Evolutionary conservation across 2,888 invertebrate genomes (phyloP).

Genomic region (Theretra japonica): DNA sequence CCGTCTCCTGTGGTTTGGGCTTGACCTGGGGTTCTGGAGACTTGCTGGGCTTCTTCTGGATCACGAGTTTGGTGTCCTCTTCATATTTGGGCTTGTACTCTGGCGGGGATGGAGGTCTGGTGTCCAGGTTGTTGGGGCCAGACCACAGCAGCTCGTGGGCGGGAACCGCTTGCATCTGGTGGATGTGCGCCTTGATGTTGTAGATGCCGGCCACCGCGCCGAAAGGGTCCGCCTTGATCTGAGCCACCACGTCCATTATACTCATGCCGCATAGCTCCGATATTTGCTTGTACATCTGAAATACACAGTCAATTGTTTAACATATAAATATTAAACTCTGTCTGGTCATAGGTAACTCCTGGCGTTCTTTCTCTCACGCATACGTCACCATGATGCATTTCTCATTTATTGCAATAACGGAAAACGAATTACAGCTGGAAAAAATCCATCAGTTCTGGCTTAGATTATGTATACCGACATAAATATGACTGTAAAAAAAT

Average conservation of each 20-base stretch:
- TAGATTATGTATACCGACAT: too few relatives aligned
- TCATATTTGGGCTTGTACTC: slow-evolving; percentile 53
- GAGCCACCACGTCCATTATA: slow-evolving; percentile 72
- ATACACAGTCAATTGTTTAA: neutral
- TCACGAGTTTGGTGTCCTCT: neutral
- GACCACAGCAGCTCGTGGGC: slow-evolving; percentile 69
- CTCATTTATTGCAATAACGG: too few relatives aligned
- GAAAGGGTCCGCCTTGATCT: slow-evolving; percentile 82
- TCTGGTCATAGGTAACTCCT: too few relatives aligned
- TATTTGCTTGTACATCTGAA: slow-evolving; percentile 78
- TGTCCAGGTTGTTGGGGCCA: slow-evolving; percentile 51
- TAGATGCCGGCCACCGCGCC: slow-evolving; percentile 86
- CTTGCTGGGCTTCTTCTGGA: neutral
- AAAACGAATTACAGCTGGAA: too few relatives aligned
- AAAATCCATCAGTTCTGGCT: too few relatives aligned
- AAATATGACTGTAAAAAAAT: too few relatives aligned
- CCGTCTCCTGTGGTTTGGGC: slow-evolving; percentile 18
- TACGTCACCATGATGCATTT: too few relatives aligned
- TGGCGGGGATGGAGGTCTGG: slow-evolving; percentile 61
- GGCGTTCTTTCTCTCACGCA: too few relatives aligned
- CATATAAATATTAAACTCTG: too few relatives aligned
- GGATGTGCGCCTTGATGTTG: slow-evolving; percentile 82
- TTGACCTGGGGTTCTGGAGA: neutral
- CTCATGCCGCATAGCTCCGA: slow-evolving; percentile 74
- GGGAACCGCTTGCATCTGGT: slow-evolving; percentile 59